Evolutionary conservation across 2,113 vertebrate species (phyloP).

Genomic region (Fregata magnificens): DNA sequence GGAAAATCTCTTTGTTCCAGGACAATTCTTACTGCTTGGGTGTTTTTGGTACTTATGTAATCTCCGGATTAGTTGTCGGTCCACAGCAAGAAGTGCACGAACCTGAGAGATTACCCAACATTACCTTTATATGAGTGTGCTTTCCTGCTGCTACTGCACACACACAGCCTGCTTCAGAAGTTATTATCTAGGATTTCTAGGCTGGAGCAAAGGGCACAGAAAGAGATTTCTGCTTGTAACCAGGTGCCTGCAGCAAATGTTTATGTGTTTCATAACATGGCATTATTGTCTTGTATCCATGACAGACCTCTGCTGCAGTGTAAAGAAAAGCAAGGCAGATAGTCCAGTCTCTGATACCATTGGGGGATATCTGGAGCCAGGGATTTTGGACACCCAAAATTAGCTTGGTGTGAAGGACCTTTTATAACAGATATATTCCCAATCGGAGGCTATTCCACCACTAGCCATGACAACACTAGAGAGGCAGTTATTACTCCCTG

Average conservation of each 20-base stretch:
- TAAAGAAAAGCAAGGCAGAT: background rate
- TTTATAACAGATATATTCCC: background rate
- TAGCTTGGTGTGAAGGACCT: background rate
- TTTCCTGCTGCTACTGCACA: background rate
- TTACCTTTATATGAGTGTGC: background rate
- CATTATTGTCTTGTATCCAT: background rate
- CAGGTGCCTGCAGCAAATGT: background rate
- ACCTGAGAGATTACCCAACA: background rate
- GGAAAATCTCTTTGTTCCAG: background rate
- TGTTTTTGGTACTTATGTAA: background rate
- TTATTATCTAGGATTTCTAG: background rate
- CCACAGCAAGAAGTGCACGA: background rate
- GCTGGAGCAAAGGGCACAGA: background rate
- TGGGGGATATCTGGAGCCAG: background rate
- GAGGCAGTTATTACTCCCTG: background rate
- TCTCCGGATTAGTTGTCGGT: background rate
- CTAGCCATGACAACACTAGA: background rate
- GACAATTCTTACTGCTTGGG: background rate
- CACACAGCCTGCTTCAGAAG: background rate
- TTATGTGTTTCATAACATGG: accelerated
- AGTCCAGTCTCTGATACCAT: background rate
- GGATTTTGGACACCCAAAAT: background rate
- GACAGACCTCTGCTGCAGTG: background rate
- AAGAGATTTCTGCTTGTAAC: background rate
- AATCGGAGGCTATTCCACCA: background rate